Conservation (phyloP, 1,140 invertebrate genomes). For the Drosophila guanche region DNA sequence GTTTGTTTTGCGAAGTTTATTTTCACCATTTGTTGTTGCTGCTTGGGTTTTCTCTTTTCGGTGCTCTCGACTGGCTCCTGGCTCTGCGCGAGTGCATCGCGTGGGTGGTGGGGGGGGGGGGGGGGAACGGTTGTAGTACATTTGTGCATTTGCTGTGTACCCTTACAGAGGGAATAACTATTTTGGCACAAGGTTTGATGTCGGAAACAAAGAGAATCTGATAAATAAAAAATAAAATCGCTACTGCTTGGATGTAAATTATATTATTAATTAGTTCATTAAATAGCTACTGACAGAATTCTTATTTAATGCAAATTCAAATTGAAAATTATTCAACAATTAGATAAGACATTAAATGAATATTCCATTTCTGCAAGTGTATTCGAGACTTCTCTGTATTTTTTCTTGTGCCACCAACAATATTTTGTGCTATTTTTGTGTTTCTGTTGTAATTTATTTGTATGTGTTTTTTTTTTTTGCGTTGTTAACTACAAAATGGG, state of each 20-base stretch:
- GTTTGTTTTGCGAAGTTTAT: conserved; percentile 26
- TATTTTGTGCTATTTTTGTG: conserved; percentile 42
- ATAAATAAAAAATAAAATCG: too few relatives aligned
- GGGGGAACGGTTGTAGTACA: conserved; percentile 1
- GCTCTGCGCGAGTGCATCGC: conserved; percentile 1
- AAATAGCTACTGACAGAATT: too few relatives aligned
- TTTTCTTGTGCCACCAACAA: conserved; percentile 21
- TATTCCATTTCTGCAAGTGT: neutral
- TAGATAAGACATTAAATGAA: too few relatives aligned
- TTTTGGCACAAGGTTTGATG: too few relatives aligned
- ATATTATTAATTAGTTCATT: too few relatives aligned
- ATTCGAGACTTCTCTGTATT: neutral
- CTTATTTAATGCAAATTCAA: too few relatives aligned
- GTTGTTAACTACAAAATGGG: conserved; percentile 58
- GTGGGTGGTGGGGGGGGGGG: neutral
- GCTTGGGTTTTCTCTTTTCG: conserved; percentile 48
- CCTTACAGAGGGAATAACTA: too few relatives aligned
- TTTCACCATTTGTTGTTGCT: conserved; percentile 52
- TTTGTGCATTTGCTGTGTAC: too few relatives aligned
- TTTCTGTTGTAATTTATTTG: conserved; percentile 40
- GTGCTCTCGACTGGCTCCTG: neutral
- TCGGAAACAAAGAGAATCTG: too few relatives aligned
- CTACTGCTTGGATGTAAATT: too few relatives aligned
- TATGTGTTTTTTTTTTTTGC: conserved; percentile 38
- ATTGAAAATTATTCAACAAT: too few relatives aligned